These are phyloP conservation scores for Mus minutoides DNA, from an alignment of 2,797 vertebrate genomes.

Conservation along the genomic window DNA sequence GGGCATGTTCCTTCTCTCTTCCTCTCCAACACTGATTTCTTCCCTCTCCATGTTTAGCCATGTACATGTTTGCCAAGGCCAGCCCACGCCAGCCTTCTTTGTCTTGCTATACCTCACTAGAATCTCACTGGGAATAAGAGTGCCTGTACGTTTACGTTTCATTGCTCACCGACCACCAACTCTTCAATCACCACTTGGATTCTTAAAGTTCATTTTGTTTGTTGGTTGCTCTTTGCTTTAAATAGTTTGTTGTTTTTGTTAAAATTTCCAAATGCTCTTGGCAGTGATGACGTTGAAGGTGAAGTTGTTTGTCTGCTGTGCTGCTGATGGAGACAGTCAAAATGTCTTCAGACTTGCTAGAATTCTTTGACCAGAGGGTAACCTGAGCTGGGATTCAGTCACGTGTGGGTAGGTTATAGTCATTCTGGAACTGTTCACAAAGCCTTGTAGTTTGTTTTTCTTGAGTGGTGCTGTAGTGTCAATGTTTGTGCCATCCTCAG, in stretches of 20 bases:
- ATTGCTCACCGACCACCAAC: not conserved
- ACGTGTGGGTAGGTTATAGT: not conserved
- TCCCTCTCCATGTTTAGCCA: not conserved
- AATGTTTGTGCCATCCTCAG: not conserved
- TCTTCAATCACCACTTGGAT: not conserved
- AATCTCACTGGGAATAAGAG: not conserved
- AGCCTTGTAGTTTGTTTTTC: not conserved
- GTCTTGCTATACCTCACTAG: not conserved
- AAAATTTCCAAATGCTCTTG: not conserved
- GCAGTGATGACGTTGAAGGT: not conserved
- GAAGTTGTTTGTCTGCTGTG: not conserved
- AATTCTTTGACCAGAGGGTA: not conserved
- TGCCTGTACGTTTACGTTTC: not conserved
- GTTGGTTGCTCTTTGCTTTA: not conserved
- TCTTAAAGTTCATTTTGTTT: slow-evolving; percentile 10
- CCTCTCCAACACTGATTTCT: no score
- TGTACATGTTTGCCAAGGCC: not conserved
- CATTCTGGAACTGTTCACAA: not conserved
- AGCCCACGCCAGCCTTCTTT: not conserved
- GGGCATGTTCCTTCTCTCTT: not conserved
- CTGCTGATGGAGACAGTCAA: not conserved
- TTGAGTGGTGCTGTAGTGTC: not conserved
- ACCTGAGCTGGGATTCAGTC: not conserved
- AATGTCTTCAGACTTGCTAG: not conserved
- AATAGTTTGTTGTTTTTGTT: not conserved